A percentile compares a stretch with the other conserved stretches of the same genome.
Conservation (phyloP, 2,797 vertebrate genomes). For the Poecilia velifera region DNA sequence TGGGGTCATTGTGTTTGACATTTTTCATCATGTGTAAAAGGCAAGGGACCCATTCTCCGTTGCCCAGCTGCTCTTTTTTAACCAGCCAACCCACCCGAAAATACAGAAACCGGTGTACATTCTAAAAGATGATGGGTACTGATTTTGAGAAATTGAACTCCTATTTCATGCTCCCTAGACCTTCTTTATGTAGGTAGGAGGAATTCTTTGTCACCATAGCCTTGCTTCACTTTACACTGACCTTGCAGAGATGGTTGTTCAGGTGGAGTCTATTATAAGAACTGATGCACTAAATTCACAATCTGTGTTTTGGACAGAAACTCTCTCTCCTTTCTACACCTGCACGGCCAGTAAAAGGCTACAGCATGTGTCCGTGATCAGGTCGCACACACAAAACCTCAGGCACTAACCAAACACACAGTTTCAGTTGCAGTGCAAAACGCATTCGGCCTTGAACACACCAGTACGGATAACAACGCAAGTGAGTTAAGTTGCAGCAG, state of each 20-base stretch:
- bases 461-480: slow-evolving; percentile 28
- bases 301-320: slow-evolving; percentile 17
- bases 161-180: slow-evolving; percentile 13
- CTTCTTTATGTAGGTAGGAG: neutral
- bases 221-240: slow-evolving; percentile 27
- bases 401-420: slow-evolving; percentile 14
- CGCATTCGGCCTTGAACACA: slow-evolving; percentile 12
- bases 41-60: slow-evolving; percentile 25
- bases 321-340: slow-evolving; percentile 13
- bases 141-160: slow-evolving; percentile 20
- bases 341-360: slow-evolving; percentile 20
- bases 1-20: slow-evolving; percentile 62
- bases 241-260: slow-evolving; percentile 35
- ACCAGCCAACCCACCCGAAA: slow-evolving; percentile 2
- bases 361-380: slow-evolving; percentile 6
- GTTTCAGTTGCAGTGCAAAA: slow-evolving; percentile 15
- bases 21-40: slow-evolving; percentile 30
- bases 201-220: slow-evolving; percentile 34
- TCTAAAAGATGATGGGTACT: slow-evolving; percentile 7
- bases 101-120: neutral
- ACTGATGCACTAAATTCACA: slow-evolving; percentile 26
- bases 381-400: slow-evolving; percentile 5
- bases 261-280: slow-evolving; percentile 28
- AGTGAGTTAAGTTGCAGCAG: slow-evolving; percentile 32
- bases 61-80: slow-evolving; percentile 19